Evolutionary conservation across 2,888 invertebrate genomes (phyloP), one percentile per base, ranked within the genome.

Genomic region (Malthinus flaveolus): DNA sequence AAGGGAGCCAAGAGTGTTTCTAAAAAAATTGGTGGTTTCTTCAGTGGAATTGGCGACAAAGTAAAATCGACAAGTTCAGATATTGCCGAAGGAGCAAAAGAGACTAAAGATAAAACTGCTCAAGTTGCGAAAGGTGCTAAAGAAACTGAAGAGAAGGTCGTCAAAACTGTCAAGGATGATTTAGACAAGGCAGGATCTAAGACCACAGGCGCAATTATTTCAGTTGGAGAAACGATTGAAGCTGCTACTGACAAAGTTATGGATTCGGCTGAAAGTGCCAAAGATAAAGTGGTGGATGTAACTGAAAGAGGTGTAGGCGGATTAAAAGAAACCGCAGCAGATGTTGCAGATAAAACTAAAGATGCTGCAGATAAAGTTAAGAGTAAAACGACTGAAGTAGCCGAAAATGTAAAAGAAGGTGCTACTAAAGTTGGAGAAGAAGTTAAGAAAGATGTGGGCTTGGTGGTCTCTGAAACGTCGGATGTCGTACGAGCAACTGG

Each of bases 371-470:
- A 64, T 4, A 63, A 62, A 51, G 59, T 67, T 10, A 59, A 64
- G 8, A 70, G 70, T 59, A 63, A 68, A n/a, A 69, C 71, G 2
- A 71, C 71, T 45, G 69, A 70, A 58, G 12, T 11, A 9, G 36
- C 39, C 23, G 15, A 52, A 34, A 48, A 50, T 44, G n/a, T 48
- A 42, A 64, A 68, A n/a, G 44, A 49, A 7, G 39, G n/a, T 15
- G 34, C 31, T 1, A 35, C 37, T 31, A 32, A 53, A 46, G 32
- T 42, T 32, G 50, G 39, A 7, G 33, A 45, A 6, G 53, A 66
- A 8, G 7, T 44, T 32, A 42, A 53, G 32, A 54, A 53, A 10
- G 32, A 53, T 12, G 3, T 49, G 10, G 12, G 15, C 44, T 9
- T 47, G 3, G n/a, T 12, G 6, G 11, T 39, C 1, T 13, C 13